phyloP scores from a whole-genome alignment of 2,888 invertebrate species.

The Onthophagus sagittarius region DNA sequence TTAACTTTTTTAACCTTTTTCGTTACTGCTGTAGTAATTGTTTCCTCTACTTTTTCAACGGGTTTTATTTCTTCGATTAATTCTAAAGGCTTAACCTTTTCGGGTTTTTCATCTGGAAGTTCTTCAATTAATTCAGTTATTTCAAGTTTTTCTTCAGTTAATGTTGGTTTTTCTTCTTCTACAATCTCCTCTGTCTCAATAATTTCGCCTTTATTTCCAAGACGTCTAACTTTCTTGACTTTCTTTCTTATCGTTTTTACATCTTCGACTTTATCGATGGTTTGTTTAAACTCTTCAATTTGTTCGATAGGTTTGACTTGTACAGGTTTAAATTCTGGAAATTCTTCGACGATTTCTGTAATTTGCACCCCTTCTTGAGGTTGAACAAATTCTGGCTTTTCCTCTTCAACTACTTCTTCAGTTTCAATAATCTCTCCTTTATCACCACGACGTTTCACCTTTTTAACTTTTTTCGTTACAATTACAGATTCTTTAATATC shows the following conservation, averaged over 20 bases:
- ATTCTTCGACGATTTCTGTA: constrained; percentile 42
- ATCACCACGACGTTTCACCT: constrained; percentile 45
- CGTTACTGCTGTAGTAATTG: constrained; percentile 26
- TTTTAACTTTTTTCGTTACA: constrained; percentile 38
- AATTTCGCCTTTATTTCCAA: not conserved
- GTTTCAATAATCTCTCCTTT: constrained; percentile 49
- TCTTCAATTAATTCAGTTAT: constrained; percentile 44
- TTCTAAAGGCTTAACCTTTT: constrained; percentile 38
- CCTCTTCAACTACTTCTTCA: constrained; percentile 45
- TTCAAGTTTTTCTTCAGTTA: constrained; percentile 39
- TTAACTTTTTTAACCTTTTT: constrained; percentile 35
- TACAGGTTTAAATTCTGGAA: constrained; percentile 35
- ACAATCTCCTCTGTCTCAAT: constrained; percentile 22
- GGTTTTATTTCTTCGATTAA: constrained; percentile 44
- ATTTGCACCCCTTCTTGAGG: constrained; percentile 39
- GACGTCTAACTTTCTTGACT: constrained; percentile 24
- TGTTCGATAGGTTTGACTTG: constrained; percentile 39
- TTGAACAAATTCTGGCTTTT: constrained; percentile 27
- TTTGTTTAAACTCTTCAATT: constrained; percentile 40
- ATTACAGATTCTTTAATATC: constrained; percentile 42
- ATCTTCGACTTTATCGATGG: constrained; percentile 44
- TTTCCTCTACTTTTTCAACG: constrained; percentile 39
- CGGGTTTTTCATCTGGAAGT: constrained; percentile 36
- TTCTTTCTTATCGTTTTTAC: constrained; percentile 38
- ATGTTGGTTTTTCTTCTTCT: constrained; percentile 30